Base-by-base conservation (phyloP, 2,797 vertebrate species). In the Onychomys arenicola region DNA sequence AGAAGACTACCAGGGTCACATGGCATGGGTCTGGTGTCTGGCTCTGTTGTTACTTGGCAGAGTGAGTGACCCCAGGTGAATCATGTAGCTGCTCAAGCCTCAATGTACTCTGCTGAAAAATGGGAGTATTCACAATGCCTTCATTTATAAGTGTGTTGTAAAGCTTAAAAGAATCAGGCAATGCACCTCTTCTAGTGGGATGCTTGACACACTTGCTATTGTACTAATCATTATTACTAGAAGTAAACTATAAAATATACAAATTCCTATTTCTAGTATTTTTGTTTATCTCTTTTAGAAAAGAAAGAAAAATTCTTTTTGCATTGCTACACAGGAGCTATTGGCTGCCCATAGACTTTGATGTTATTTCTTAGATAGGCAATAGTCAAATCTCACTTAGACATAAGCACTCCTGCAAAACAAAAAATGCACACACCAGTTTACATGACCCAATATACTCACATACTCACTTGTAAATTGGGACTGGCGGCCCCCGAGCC, bases 391-490 rank as follows among this genome's bases (percentile, higher is more conserved):
- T 65, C 7, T 27, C 40, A 25, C 37, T 32, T 32, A 76, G 65
- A 75, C n/a, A 46, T 2, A 89, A 91, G 25, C 25, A 59, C 10
- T 27, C 52, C 57, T 34, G 27, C 11, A 80, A 76, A 43, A 14
- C 10, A 6, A 55, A 32, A 90, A 23, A 5, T 0, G 0, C 46
- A 37, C 6, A 69, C 17, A 69, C 59, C 80, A n/a, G 12, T 13
- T 59, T 59, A 23, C 32, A 0, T 0, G 17, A 5, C n/a, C 27
- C 43, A 3, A 77, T 73, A 40, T 73, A 23, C 71, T 73, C 71
- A 73, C 37, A 1, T 98, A 98, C 99, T 99, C 99, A 99, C 99
- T 99, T 91, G 99, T 99, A 97, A 99, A 99, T 87, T 99, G 99
- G 97, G 99, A 99, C 55, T 95, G 98, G 17, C 99, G 98, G 81